Evolutionary conservation across 2,113 vertebrate species (phyloP).

Genomic region (Entosphenus tridentatus): DNA sequence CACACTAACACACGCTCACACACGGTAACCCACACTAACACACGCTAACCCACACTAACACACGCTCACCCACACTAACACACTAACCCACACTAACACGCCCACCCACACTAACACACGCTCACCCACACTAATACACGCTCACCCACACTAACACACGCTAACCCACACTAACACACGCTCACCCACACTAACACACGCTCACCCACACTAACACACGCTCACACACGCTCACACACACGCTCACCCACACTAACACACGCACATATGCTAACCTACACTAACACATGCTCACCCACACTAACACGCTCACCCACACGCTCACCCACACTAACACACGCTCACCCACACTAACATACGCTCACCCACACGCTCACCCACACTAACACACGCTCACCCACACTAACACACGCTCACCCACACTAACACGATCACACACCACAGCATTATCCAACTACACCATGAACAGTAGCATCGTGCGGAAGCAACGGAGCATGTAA

Average conservation of each 20-base stretch:
- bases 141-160: neutral
- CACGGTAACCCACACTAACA: neutral
- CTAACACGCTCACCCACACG: neutral
- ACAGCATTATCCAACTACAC: too few relatives aligned
- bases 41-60: neutral
- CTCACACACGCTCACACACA: neutral
- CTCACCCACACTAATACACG: neutral
- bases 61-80: neutral
- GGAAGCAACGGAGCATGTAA: too few relatives aligned
- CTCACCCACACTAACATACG: neutral
- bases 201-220: neutral
- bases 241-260: constrained; percentile 1
- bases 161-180: neutral
- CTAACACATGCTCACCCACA: neutral
- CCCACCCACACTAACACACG: neutral
- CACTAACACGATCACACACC: too few relatives aligned
- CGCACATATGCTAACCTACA: neutral
- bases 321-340: constrained; percentile 1
- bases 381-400: too few relatives aligned
- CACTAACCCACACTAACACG: neutral
- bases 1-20: neutral
- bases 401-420: too few relatives aligned
- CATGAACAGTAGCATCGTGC: too few relatives aligned
- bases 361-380: too few relatives aligned
- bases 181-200: neutral